Conservation (phyloP, 2,113 vertebrate genomes). For the Grammomys dolichurus region DNA sequence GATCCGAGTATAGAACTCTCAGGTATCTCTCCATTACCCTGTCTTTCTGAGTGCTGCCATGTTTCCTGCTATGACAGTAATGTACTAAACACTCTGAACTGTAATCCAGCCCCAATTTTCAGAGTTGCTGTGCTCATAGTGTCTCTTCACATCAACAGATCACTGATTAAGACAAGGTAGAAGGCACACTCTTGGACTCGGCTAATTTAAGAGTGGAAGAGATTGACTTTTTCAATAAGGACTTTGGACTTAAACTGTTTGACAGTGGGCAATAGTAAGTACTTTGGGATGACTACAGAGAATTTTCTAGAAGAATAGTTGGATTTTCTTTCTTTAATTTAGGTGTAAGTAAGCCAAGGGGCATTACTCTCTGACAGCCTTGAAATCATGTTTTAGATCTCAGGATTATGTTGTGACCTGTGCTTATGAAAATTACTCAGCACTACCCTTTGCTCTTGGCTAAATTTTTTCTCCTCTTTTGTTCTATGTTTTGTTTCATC, state of each 20-base stretch:
- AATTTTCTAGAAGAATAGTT: conserved; percentile 5
- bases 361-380: not conserved
- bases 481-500: not conserved
- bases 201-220: not conserved
- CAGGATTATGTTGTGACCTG: not conserved
- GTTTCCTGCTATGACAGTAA: not conserved
- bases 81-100: not conserved
- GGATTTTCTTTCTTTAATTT: conserved; percentile 28
- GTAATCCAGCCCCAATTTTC: not conserved
- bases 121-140: not conserved
- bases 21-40: not conserved
- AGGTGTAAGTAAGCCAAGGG: not conserved
- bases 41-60: not conserved
- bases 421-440: not conserved
- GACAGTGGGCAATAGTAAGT: not conserved
- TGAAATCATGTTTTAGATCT: conserved; percentile 39
- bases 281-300: not conserved
- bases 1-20: not conserved
- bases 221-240: not conserved
- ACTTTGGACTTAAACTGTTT: not conserved
- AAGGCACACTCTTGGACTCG: not conserved
- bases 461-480: not conserved
- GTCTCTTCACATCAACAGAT: not conserved
- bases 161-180: not conserved
- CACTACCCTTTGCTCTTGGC: not conserved